phyloP scores from a whole-genome alignment of 2,888 invertebrate genomes.

The Alcis repandata region DNA sequence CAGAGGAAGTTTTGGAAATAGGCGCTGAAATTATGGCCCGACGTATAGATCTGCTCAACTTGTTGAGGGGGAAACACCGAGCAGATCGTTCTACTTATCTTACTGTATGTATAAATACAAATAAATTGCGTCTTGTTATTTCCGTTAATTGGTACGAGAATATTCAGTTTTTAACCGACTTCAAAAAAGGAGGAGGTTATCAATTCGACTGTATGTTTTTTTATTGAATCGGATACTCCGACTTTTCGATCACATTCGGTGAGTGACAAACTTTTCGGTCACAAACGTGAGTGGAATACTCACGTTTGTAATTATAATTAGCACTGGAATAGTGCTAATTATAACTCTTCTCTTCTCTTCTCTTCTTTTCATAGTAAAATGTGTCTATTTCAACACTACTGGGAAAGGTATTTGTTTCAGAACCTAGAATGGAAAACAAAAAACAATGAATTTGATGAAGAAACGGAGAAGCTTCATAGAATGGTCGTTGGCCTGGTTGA shows the following conservation, averaged over 20 bases:
- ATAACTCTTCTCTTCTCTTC: no score
- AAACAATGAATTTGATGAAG: conserved; percentile 69
- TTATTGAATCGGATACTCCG: no score
- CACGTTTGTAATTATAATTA: no score
- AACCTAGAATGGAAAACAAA: conserved; percentile 75
- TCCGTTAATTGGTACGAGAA: no score
- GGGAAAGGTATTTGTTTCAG: conserved; percentile 53
- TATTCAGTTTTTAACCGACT: no score
- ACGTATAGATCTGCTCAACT: conserved; percentile 68
- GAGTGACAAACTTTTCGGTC: no score
- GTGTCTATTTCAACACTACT: not conserved
- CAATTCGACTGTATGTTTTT: no score
- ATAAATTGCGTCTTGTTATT: not conserved
- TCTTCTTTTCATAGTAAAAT: no score
- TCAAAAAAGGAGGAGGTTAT: no score
- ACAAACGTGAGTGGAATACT: no score
- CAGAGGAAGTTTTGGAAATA: conserved; percentile 68
- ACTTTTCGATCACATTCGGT: no score
- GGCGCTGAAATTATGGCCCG: conserved; percentile 73
- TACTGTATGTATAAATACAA: conserved; percentile 45
- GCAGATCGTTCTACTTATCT: conserved; percentile 58
- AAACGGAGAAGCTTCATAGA: conserved; percentile 71
- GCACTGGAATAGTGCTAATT: no score
- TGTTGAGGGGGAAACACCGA: conserved; percentile 65
- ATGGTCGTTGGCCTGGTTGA: conserved; percentile 69